Evolutionary conservation across 2,888 invertebrate species (phyloP).

Genomic region (Theristus sp.): DNA sequence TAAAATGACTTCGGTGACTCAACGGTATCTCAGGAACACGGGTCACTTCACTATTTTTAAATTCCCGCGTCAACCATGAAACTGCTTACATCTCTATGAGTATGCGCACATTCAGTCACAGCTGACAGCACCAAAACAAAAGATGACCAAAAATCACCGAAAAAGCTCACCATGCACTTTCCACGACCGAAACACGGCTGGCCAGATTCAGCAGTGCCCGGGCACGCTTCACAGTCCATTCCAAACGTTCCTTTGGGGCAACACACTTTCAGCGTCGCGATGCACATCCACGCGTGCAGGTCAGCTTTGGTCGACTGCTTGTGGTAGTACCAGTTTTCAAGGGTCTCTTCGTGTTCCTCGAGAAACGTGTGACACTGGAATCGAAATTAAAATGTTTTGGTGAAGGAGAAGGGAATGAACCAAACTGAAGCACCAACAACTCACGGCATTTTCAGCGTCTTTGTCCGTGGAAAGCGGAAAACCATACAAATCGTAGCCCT

Average conservation of each 20-base stretch:
- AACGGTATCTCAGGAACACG: too few relatives aligned
- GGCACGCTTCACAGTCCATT: conserved; percentile 56
- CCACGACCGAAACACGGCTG: conserved; percentile 64
- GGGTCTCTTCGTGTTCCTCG: conserved; percentile 55
- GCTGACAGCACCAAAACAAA: too few relatives aligned
- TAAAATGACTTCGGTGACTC: too few relatives aligned
- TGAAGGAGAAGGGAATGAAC: too few relatives aligned
- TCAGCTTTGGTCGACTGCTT: conserved; percentile 44
- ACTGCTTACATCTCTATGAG: too few relatives aligned
- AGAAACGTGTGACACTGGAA: conserved; percentile 61
- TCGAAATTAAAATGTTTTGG: not conserved
- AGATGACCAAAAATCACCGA: too few relatives aligned
- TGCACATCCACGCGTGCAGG: conserved; percentile 55
- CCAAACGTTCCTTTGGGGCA: conserved; percentile 71
- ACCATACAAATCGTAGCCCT: not conserved
- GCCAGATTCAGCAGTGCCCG: conserved; percentile 44
- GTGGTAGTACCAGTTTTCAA: conserved; percentile 76
- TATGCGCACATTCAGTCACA: too few relatives aligned
- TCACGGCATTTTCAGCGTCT: not conserved
- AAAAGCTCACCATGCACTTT: conserved; percentile 51
- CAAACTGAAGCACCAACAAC: too few relatives aligned
- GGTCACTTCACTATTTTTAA: too few relatives aligned
- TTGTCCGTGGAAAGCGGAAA: not conserved
- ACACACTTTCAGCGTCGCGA: conserved; percentile 46
- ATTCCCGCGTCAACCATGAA: too few relatives aligned